Evolutionary conservation across 2,797 vertebrate species (phyloP).

Genomic region (Bovichtus variegatus): DNA sequence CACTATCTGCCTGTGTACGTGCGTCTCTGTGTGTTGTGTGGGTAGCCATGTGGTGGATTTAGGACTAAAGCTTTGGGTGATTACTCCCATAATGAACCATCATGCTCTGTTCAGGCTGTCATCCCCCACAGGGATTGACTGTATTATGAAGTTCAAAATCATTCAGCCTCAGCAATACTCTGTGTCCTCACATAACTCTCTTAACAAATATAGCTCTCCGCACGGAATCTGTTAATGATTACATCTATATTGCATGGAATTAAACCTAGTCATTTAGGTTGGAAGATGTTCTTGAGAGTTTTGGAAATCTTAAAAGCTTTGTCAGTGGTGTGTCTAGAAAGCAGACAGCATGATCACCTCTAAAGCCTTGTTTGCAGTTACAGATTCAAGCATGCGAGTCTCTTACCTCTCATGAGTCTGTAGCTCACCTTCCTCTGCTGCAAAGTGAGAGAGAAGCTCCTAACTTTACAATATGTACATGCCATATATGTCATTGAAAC

Average conservation of each 20-base stretch:
- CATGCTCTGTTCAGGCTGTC: slow-evolving; percentile 77
- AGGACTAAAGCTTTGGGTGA: slow-evolving; percentile 77
- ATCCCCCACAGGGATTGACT: slow-evolving; percentile 66
- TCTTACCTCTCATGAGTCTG: neutral
- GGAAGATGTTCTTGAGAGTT: slow-evolving; percentile 19
- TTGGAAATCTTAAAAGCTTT: slow-evolving; percentile 24
- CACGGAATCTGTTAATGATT: slow-evolving; percentile 42
- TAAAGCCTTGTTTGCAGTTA: neutral
- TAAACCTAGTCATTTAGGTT: slow-evolving; percentile 31
- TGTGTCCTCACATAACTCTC: slow-evolving; percentile 60
- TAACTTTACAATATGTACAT: neutral
- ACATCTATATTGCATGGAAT: slow-evolving; percentile 50
- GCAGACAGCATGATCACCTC: slow-evolving; percentile 3
- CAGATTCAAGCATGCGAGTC: neutral
- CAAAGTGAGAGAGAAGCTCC: neutral
- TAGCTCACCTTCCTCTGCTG: neutral
- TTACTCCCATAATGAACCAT: slow-evolving; percentile 83
- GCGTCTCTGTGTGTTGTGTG: slow-evolving; percentile 50
- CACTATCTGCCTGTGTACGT: slow-evolving; percentile 25
- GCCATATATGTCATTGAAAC: neutral
- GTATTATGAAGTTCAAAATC: slow-evolving; percentile 75
- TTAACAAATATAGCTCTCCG: slow-evolving; percentile 35
- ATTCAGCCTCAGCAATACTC: slow-evolving; percentile 62
- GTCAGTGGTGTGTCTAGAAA: slow-evolving; percentile 13
- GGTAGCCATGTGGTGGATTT: slow-evolving; percentile 78